Conservation (phyloP, 2,113 vertebrate genomes). For the Delphinapterus leucas region DNA sequence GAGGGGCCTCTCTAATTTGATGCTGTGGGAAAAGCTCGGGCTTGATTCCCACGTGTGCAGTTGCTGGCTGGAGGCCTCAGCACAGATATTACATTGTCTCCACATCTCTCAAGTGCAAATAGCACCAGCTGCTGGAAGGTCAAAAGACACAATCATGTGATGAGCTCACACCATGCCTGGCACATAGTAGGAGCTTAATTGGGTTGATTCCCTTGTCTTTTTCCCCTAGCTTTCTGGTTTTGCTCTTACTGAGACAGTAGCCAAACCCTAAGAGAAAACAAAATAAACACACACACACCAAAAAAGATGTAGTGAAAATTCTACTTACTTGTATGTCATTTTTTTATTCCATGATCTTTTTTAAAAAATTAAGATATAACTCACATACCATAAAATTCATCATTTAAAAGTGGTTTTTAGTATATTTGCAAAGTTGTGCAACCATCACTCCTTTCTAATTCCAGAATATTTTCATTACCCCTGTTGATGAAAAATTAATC, state of each 20-base stretch:
- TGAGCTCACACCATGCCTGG: background rate
- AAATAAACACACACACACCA: background rate
- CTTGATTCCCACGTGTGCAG: background rate
- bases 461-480: background rate
- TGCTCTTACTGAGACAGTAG: background rate
- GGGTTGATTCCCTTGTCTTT: background rate
- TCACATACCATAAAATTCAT: background rate
- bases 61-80: background rate
- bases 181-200: background rate
- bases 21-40: background rate
- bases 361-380: background rate
- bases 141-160: too few species aligned
- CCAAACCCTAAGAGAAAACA: background rate
- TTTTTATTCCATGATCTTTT: background rate
- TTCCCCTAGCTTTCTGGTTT: background rate
- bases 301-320: background rate
- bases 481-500: too few species aligned
- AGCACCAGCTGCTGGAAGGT: background rate
- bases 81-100: too few species aligned
- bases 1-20: background rate
- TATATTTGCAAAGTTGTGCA: background rate
- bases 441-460: background rate
- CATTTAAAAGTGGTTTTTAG: background rate
- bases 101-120: rapidly evolving
- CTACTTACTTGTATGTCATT: too few species aligned